Percentiles rank a stretch among this genome's conserved stretches.
phyloP scores from a whole-genome alignment of 2,797 vertebrate species.

The Sphaeramia orbicularis region DNA sequence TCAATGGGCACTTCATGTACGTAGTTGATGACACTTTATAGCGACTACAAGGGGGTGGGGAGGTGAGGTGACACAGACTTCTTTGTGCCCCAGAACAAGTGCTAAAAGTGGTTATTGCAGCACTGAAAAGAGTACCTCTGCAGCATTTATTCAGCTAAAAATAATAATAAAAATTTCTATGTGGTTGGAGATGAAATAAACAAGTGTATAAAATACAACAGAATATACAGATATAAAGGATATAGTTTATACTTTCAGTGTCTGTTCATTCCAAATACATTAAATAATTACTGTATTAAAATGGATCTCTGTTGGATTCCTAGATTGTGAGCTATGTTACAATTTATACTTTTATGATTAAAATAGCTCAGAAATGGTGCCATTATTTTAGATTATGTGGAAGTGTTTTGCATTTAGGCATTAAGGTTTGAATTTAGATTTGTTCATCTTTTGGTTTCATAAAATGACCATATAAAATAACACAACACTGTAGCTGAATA shows the following conservation, averaged over 20 bases:
- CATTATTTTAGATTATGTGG: not conserved
- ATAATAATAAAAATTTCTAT: conserved; percentile 1
- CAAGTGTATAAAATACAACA: conserved; percentile 20
- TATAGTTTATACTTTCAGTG: conserved; percentile 6
- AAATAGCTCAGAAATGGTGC: conserved; percentile 5
- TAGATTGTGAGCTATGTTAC: conserved; percentile 2
- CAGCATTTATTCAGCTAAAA: conserved; percentile 31
- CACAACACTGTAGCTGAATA: not conserved
- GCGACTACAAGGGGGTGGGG: conserved; percentile 41
- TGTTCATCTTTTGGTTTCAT: not conserved
- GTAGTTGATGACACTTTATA: conserved; percentile 67
- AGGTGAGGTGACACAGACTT: conserved; percentile 49
- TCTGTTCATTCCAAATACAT: not conserved
- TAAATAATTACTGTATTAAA: not conserved
- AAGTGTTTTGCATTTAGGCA: not conserved
- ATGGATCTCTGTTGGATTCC: conserved; percentile 15
- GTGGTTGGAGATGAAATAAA: conserved; percentile 14
- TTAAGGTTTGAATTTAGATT: not conserved
- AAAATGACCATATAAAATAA: not conserved
- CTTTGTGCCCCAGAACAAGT: conserved; percentile 54
- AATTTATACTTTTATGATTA: conserved; percentile 12
- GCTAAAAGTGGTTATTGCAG: conserved; percentile 18
- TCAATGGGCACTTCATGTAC: conserved; percentile 70
- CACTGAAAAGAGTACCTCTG: conserved; percentile 16
- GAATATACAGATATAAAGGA: conserved; percentile 22